Evolutionary conservation across 2,888 invertebrate species (phyloP).

Genomic region (Dicyrtoma fusca): DNA sequence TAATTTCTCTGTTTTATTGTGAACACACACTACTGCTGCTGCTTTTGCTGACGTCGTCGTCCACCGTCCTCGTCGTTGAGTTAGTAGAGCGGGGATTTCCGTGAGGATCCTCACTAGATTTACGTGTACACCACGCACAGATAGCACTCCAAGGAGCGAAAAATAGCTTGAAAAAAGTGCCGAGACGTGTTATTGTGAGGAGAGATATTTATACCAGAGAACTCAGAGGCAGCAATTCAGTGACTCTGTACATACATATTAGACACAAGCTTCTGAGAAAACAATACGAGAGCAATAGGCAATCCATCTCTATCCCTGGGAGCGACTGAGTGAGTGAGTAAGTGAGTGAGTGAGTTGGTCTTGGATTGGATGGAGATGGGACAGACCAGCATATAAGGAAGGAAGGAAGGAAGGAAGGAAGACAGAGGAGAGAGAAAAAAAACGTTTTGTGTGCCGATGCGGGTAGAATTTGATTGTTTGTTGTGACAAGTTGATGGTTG

Average conservation of each 20-base stretch:
- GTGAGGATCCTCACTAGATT: background rate
- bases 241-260: no score
- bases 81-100: no score
- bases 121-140: background rate
- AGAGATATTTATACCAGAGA: no score
- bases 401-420: no score
- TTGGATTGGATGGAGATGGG: background rate
- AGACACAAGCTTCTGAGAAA: no score
- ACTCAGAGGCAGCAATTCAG: no score
- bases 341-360: background rate
- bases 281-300: no score
- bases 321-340: no score
- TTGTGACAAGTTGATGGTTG: constrained; percentile 39
- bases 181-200: background rate
- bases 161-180: constrained; percentile 10
- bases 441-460: background rate
- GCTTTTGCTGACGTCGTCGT: no score
- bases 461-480: constrained; percentile 33
- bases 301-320: no score
- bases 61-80: no score
- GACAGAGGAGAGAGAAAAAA: background rate
- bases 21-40: background rate
- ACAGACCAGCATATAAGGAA: background rate
- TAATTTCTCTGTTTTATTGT: background rate
- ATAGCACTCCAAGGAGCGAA: no score